A percentile compares a stretch with the other conserved stretches of the same genome.
Evolutionary conservation across 2,888 invertebrate genomes (phyloP).

Genomic region (Ecliptopera silaceata): DNA sequence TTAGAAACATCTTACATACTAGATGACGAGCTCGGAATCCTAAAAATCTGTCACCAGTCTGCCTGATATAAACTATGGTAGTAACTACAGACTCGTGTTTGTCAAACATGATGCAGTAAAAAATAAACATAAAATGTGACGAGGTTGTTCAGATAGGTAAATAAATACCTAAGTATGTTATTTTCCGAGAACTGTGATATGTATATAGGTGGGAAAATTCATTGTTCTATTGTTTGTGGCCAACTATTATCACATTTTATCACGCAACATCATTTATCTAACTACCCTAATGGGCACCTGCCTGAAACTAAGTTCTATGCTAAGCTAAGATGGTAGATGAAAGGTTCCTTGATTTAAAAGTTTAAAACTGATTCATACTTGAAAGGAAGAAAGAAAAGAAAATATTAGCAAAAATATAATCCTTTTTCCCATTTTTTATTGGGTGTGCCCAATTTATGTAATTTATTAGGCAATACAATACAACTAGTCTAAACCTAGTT

Average conservation of each 20-base stretch:
- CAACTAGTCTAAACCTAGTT: too few species aligned
- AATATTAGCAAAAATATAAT: too few species aligned
- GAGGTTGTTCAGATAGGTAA: conserved; percentile 29
- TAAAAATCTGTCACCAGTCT: too few species aligned
- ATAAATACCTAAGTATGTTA: conserved; percentile 18
- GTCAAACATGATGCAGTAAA: conserved; percentile 20
- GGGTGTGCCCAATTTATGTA: too few species aligned
- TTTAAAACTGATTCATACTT: too few species aligned
- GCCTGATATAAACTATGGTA: too few species aligned
- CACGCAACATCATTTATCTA: conserved; percentile 57
- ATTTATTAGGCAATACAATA: too few species aligned
- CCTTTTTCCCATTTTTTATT: too few species aligned
- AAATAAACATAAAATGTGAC: conserved; percentile 28
- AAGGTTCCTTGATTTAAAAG: not conserved
- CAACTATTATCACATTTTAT: conserved; percentile 68
- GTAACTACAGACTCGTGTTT: conserved; percentile 14
- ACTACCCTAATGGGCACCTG: conserved; percentile 21
- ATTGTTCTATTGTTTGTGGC: conserved; percentile 77
- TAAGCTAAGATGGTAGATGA: not conserved
- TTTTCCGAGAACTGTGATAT: conserved; percentile 67
- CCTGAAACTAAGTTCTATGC: conserved; percentile 18
- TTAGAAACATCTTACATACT: too few species aligned
- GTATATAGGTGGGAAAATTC: conserved; percentile 72
- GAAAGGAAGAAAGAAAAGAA: too few species aligned
- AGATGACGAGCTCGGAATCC: too few species aligned